Base-by-base conservation (phyloP, 1,140 invertebrate species). In the Scaptomyza montana region DNA sequence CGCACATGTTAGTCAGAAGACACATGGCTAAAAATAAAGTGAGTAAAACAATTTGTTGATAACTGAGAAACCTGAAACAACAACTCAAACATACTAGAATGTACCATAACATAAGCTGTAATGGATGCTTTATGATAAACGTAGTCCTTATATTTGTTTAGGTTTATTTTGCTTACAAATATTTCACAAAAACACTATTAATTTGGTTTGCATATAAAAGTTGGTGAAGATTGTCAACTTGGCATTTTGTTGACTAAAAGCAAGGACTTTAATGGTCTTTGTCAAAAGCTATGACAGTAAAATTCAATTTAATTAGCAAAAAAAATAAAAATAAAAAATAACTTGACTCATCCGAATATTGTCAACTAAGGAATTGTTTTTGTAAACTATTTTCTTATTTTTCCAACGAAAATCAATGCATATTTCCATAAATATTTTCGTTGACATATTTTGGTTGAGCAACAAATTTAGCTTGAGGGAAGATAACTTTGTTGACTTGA, bases 401-500 rank as follows among this genome's bases (percentile, higher is more conserved):
- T 8, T 36, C 7, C 1, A 36, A 9, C 2, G 8, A n/a, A 43
- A 51, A 13, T 51, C 25, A 51, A 7, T 41, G 9, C 5, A 25
- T 39, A 55, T 55, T 39, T 54, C 10, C 36, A 19, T 56, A 25
- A 56, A 41, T 54, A n/a, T 47, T 28, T 53, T 13, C 28, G 13
- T 4, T 4, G 10, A 16, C 28, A 50, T 61, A 2, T 25, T 33
- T 12, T 30, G 43, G n/a, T 51, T 25, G 43, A 13, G 47, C 61
- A 33, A 36, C 8, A 13, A 13, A 13, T 57, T 60, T 49, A 8
- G 7, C 25, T 1, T 41, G 30, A 8, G 49, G 28, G 36, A 36
- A 10, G n/a, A 54, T 62, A 68, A 61, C 28, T 47, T 66, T 53
- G 8, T 2, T 36, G 21, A 12, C 55, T 67, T 47, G 55, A 61